Evolutionary conservation across 1,140 invertebrate species (phyloP), one percentile per base, ranked within the genome.

Genomic region (Zeugodacus cucurbitae): DNA sequence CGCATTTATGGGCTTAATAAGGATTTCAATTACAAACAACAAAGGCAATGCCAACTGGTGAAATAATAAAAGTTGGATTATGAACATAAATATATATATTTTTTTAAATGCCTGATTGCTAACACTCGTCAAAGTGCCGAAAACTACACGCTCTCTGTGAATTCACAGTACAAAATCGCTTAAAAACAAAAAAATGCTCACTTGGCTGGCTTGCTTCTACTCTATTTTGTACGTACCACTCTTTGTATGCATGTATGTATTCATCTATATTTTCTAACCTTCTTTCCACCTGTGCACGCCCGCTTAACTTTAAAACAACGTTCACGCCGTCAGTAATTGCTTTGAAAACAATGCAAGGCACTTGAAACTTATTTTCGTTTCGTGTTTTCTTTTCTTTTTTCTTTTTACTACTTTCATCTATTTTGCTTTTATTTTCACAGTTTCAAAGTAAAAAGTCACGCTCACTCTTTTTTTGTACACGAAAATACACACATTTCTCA

Each of bases 361-460:
- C 67, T 74, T 74, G 67, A 74, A 74, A 74, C 67, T 74, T 67
- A 3, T 54, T 67, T 67, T 34, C 29, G 11, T 67, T 17, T n/a
- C n/a, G n/a, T n/a, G 4, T 34, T 10, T n/a, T 41, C 22, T 37
- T 22, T 37, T 34, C 7, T 11, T 22, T 70, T 70, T 70, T 70
- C 26, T 32, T 74, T 74, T 14, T n/a, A 11, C 32, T 14, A 67
- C 29, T 41, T 34, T 74, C 34, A 20, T 37, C 6, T 67, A 26
- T 34, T 74, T 74, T 10, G 17, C 20, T 70, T 70, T 70, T 59
- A n/a, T 70, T 70, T 37, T 37, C 29, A 37, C 44, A 48, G 22
- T 37, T 14, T n/a, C 32, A 74, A 74, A 74, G 67, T 74, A 74
- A 37, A 74, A 74, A 74, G 67, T 74, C 67, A 74, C 37, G 67